Evolutionary conservation across 2,797 vertebrate genomes (phyloP).

Genomic region (Rhinophrynus dorsalis): DNA sequence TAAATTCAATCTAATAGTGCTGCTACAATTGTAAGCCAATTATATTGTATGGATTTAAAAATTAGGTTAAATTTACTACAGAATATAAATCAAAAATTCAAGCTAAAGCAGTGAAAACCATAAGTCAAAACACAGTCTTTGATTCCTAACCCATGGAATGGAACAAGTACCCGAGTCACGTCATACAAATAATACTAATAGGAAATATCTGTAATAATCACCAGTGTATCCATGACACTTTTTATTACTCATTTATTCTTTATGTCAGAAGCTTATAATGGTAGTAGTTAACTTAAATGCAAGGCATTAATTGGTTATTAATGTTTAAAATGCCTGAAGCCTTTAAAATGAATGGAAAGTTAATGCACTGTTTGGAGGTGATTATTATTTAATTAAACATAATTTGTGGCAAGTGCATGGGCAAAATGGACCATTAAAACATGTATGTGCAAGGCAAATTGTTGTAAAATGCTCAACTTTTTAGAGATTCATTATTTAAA

Average conservation of each 20-base stretch:
- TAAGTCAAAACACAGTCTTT: too few species aligned
- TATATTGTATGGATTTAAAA: too few species aligned
- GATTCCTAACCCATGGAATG: too few species aligned
- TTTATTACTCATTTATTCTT: neutral
- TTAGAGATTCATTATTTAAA: conserved; percentile 11
- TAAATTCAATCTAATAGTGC: too few species aligned
- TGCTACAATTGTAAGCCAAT: too few species aligned
- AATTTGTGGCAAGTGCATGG: conserved; percentile 2
- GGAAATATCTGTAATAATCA: too few species aligned
- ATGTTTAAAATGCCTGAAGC: conserved; percentile 5
- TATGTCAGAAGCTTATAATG: neutral
- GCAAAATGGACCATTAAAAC: conserved; percentile 10
- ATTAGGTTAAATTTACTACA: too few species aligned
- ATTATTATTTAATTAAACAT: conserved; percentile 19
- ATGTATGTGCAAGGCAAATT: neutral
- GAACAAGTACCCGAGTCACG: too few species aligned
- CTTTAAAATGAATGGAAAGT: conserved; percentile 5
- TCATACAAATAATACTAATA: too few species aligned
- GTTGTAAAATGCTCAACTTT: neutral
- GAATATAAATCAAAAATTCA: too few species aligned
- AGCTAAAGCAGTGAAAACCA: too few species aligned
- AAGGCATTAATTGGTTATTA: conserved; percentile 15
- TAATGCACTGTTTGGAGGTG: conserved; percentile 9
- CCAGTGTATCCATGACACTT: too few species aligned
- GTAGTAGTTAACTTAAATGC: neutral